These are phyloP conservation scores for Oplegnathus fasciatus DNA, from an alignment of 2,113 vertebrate genomes.

Conservation along the genomic window DNA sequence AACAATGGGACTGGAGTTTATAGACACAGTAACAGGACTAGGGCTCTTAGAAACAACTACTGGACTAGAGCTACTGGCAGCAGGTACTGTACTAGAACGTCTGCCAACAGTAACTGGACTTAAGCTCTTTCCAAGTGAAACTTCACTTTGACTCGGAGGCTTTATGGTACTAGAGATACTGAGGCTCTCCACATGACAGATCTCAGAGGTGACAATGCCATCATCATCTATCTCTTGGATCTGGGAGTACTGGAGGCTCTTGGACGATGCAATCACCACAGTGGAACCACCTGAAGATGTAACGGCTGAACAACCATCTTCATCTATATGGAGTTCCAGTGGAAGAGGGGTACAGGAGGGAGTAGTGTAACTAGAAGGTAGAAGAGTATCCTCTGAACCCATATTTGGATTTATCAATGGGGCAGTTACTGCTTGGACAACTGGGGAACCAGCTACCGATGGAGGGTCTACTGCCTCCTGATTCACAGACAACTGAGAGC, in stretches of 20 bases:
- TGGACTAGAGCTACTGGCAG: constrained; percentile 42
- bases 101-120: constrained; percentile 27
- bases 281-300: constrained; percentile 36
- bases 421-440: constrained; percentile 6
- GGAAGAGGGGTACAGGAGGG: constrained; percentile 46
- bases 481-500: constrained; percentile 86
- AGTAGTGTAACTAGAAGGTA: constrained; percentile 49
- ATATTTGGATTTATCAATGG: constrained; percentile 30
- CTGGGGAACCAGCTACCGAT: constrained; percentile 13
- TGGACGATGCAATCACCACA: constrained; percentile 36
- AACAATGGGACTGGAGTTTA: constrained; percentile 37
- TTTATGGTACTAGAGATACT: constrained; percentile 41
- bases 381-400: constrained; percentile 35
- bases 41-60: constrained; percentile 51
- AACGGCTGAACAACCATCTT: constrained; percentile 64
- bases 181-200: constrained; percentile 43
- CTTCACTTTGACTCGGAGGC: constrained; percentile 22
- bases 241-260: constrained; percentile 51
- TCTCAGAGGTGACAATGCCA: constrained; percentile 41
- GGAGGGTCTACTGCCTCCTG: constrained; percentile 76
- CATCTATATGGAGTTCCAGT: constrained; percentile 78
- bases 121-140: constrained; percentile 12
- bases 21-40: constrained; percentile 42
- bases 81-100: constrained; percentile 25
- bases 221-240: constrained; percentile 50